Percentiles rank a stretch among this genome's conserved stretches.
Conservation (phyloP, 2,113 vertebrate genomes). For the Numenius arquata region DNA sequence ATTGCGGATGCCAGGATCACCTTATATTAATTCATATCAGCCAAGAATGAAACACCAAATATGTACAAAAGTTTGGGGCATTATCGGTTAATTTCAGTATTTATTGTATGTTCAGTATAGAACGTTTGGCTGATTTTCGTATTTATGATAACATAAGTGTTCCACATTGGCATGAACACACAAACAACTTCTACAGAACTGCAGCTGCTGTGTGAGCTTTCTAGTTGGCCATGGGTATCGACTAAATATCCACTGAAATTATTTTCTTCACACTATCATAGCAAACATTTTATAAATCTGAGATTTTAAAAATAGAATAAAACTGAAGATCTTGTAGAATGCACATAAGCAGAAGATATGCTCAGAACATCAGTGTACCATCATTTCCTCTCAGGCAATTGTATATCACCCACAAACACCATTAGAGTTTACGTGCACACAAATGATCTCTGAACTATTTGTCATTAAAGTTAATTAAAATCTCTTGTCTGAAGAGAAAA, state of each 20-base stretch:
- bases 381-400: not conserved
- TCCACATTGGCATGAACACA: not conserved
- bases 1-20: not conserved
- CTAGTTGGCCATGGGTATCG: not conserved
- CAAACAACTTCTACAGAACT: not conserved
- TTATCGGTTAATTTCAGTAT: no score
- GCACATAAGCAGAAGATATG: not conserved
- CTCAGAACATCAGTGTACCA: not conserved
- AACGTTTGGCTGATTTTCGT: not conserved
- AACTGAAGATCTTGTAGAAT: not conserved
- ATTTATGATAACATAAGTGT: not conserved
- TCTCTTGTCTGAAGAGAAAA: not conserved
- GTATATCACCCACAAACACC: not conserved
- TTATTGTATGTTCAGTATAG: not conserved
- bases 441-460: not conserved
- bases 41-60: not conserved
- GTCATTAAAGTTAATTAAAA: not conserved
- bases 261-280: not conserved
- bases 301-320: not conserved
- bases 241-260: not conserved
- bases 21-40: not conserved
- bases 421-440: not conserved
- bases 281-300: not conserved
- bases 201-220: not conserved
- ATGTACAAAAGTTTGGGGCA: not conserved